phyloP scores from a whole-genome alignment of 2,888 invertebrate species.

The Ormyrus rosae region DNA sequence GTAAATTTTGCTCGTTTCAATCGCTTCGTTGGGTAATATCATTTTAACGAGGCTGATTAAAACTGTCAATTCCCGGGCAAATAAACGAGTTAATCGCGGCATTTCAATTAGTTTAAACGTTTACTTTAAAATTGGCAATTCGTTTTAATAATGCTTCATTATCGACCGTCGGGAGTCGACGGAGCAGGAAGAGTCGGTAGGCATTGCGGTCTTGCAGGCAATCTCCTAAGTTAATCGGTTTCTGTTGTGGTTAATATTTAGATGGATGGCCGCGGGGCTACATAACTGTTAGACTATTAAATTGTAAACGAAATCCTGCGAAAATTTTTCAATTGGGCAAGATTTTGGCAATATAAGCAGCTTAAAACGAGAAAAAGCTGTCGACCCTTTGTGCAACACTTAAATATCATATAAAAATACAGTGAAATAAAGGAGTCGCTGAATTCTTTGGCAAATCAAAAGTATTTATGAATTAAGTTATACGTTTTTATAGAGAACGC shows the following conservation, averaged over 20 bases:
- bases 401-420: too few relatives aligned
- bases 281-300: constrained; percentile 32
- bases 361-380: neutral
- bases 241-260: constrained; percentile 15
- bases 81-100: neutral
- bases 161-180: constrained; percentile 9
- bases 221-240: constrained; percentile 50
- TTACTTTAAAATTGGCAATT: constrained; percentile 24
- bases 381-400: too few relatives aligned
- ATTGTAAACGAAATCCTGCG: constrained; percentile 22
- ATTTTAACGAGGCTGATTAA: neutral
- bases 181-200: neutral
- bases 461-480: too few relatives aligned
- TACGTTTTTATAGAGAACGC: too few relatives aligned
- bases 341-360: neutral
- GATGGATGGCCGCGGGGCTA: constrained; percentile 31
- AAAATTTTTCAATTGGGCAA: neutral
- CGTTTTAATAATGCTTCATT: constrained; percentile 36
- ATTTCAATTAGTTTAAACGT: constrained; percentile 5
- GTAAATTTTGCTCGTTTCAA: too few relatives aligned
- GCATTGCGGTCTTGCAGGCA: constrained; percentile 24
- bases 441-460: too few relatives aligned
- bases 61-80: too few relatives aligned
- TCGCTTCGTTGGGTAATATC: neutral
- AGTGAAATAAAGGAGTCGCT: too few relatives aligned